phyloP scores from a whole-genome alignment of 2,888 invertebrate species.

The Tinea semifulvella region DNA sequence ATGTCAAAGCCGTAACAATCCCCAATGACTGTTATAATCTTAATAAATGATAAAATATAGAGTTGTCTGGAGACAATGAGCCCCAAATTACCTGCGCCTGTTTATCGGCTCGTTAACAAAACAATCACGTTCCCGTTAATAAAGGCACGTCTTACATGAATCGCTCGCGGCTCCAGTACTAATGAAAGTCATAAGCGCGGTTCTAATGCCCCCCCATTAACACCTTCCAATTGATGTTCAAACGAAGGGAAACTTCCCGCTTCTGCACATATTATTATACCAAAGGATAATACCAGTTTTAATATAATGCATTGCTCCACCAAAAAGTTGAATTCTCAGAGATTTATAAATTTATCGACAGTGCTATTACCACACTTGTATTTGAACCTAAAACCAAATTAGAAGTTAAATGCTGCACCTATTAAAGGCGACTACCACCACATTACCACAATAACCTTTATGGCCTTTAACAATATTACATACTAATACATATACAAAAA shows the following conservation, averaged over 20 bases:
- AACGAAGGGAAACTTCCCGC: conserved; percentile 40
- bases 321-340: no score
- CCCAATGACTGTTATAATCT: conserved; percentile 7
- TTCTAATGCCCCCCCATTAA: conserved; percentile 52
- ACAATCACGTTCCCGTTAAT: conserved; percentile 55
- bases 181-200: conserved; percentile 61
- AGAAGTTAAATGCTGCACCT: no score
- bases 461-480: no score
- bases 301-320: no score
- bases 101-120: conserved; percentile 47
- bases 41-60: conserved; percentile 13
- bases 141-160: conserved; percentile 58
- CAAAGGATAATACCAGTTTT: no score
- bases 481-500: no score
- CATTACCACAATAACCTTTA: no score
- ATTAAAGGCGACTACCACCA: no score
- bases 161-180: conserved; percentile 51
- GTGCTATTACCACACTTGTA: no score
- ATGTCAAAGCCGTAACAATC: conserved; percentile 6
- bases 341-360: no score
- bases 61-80: conserved; percentile 12
- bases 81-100: conserved; percentile 16
- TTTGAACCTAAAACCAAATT: no score
- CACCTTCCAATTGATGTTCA: conserved; percentile 48
- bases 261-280: no score